phyloP scores from a whole-genome alignment of 2,797 vertebrate species.

The Crax fasciolata region DNA sequence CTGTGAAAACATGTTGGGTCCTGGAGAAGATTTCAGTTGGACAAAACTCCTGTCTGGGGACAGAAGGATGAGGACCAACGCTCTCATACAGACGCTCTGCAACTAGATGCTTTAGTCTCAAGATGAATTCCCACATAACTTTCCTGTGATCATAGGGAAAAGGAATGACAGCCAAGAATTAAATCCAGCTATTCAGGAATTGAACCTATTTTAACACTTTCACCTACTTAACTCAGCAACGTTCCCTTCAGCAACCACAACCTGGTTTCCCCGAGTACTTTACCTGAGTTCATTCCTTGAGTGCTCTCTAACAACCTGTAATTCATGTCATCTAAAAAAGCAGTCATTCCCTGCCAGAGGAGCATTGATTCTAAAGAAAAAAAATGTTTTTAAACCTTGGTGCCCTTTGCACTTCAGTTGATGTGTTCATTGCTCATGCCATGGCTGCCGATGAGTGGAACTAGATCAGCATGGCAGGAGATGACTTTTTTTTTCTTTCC shows the following conservation, averaged over 20 bases:
- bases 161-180: neutral
- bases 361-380: neutral
- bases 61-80: neutral
- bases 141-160: neutral
- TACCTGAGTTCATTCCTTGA: neutral
- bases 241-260: neutral
- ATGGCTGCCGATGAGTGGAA: neutral
- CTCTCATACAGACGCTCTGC: too few species aligned
- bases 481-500: neutral
- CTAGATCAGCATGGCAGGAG: neutral
- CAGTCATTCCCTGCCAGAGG: neutral
- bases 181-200: neutral
- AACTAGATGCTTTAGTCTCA: too few species aligned
- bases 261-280: neutral
- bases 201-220: neutral
- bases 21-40: neutral
- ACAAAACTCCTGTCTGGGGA: neutral
- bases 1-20: neutral
- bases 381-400: neutral
- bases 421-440: neutral
- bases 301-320: neutral
- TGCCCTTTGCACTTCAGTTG: neutral
- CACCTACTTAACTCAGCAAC: neutral
- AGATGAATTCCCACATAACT: neutral
- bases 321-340: neutral